These are phyloP conservation scores for Limenitis camilla DNA, from an alignment of 2,888 invertebrate genomes.

Conservation along the genomic window DNA sequence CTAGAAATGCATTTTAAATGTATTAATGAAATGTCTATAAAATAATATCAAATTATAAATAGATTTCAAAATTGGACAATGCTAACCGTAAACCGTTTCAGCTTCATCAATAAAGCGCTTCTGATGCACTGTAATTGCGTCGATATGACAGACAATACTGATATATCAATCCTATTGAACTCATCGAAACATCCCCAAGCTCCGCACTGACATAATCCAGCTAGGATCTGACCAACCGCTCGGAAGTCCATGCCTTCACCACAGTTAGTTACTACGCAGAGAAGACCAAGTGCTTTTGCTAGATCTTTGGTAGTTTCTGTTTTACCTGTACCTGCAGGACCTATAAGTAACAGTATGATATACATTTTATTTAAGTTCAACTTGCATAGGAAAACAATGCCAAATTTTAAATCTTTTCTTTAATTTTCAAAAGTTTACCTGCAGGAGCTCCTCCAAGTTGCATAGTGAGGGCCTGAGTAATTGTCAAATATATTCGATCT, in stretches of 20 bases:
- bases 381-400: too few species aligned
- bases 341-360: conserved; percentile 36
- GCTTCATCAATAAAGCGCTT: conserved; percentile 84
- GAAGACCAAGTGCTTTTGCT: conserved; percentile 88
- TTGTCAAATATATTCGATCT: conserved; percentile 92
- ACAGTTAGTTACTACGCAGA: conserved; percentile 92
- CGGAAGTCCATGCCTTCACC: conserved; percentile 95
- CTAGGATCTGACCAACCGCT: conserved; percentile 79
- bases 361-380: not conserved
- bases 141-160: conserved; percentile 94
- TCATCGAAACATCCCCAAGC: conserved; percentile 98
- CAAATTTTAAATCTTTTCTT: not conserved
- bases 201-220: conserved; percentile 88
- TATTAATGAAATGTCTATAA: conserved; percentile 14
- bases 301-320: conserved; percentile 94
- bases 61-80: not conserved
- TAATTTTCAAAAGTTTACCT: conserved; percentile 53
- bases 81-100: conserved; percentile 82
- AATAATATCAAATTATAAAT: not conserved
- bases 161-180: conserved; percentile 94
- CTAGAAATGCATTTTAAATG: too few species aligned
- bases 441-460: conserved; percentile 94
- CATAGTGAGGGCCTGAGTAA: conserved; percentile 94
- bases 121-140: conserved; percentile 92
- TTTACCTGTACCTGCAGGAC: conserved; percentile 89